A percentile compares a stretch with the other conserved stretches of the same genome.
Conservation (phyloP, 92 coral and sea anemone species). For the Phenganax marumi region DNA sequence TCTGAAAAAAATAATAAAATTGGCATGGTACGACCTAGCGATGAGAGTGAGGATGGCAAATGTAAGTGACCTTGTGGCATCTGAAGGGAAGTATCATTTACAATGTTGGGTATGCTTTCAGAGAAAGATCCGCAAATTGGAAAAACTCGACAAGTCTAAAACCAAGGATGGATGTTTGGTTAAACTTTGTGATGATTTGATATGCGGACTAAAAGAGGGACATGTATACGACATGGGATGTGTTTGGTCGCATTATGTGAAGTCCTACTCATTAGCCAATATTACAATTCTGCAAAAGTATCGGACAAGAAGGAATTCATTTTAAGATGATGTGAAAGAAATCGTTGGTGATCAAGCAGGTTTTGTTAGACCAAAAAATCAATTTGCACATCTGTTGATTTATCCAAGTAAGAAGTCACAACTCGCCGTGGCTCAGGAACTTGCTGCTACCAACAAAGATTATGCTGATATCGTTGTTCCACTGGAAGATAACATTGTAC, state of each 20-base stretch:
- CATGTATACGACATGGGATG: conserved; percentile 28
- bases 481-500: background rate
- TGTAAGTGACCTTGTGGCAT: conserved; percentile 25
- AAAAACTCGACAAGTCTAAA: background rate
- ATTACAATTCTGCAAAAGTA: background rate
- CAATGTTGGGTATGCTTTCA: conserved; percentile 6
- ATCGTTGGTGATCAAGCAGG: background rate
- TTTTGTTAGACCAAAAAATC: conserved; percentile 16
- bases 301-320: background rate
- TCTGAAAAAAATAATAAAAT: background rate
- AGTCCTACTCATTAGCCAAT: background rate
- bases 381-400: background rate
- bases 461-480: background rate
- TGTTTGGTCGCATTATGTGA: conserved; percentile 3
- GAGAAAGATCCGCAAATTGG: background rate
- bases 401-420: conserved; percentile 14
- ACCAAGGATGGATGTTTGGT: conserved; percentile 6
- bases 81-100: conserved; percentile 11
- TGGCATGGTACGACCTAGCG: background rate
- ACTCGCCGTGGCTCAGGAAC: background rate
- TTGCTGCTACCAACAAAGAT: background rate
- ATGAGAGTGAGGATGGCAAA: conserved; percentile 18
- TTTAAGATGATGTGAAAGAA: conserved; percentile 22
- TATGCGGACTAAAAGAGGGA: background rate
- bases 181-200: background rate